These are phyloP conservation scores for Acrocephalus arundinaceus DNA, from an alignment of 2,113 vertebrate species.

Conservation along the genomic window DNA sequence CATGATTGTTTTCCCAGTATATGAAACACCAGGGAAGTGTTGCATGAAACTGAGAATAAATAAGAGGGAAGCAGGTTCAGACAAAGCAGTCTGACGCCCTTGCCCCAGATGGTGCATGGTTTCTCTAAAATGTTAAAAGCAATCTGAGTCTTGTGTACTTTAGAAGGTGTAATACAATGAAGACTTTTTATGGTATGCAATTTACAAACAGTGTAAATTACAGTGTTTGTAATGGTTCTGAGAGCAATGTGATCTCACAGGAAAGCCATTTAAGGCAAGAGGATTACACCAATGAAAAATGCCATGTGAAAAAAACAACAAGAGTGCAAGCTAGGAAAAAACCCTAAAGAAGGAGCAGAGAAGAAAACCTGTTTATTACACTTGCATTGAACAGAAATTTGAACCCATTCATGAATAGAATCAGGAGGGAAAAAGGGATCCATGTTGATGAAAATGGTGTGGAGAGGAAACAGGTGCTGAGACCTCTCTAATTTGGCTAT, in stretches of 20 bases:
- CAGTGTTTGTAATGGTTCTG: background rate
- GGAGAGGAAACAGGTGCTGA: background rate
- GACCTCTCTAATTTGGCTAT: background rate
- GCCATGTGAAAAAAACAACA: background rate
- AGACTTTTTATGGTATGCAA: background rate
- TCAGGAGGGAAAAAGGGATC: background rate
- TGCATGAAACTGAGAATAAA: conserved; percentile 27
- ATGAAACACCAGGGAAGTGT: background rate
- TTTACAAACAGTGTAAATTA: background rate
- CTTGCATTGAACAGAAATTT: background rate
- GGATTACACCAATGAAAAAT: background rate
- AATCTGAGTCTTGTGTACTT: background rate
- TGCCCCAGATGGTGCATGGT: background rate
- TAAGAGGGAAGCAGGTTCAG: conserved; percentile 7
- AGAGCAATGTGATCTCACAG: conserved; percentile 7
- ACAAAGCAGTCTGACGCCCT: background rate
- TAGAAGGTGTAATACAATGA: background rate
- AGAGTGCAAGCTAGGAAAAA: background rate
- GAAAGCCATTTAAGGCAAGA: background rate
- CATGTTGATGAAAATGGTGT: background rate
- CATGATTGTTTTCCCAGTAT: conserved; percentile 3
- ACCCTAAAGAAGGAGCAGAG: background rate
- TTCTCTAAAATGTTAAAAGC: background rate
- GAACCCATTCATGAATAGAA: background rate
- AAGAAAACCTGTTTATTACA: background rate